Base-by-base conservation (phyloP, 2,888 invertebrate species). In the Sericinus montela region DNA sequence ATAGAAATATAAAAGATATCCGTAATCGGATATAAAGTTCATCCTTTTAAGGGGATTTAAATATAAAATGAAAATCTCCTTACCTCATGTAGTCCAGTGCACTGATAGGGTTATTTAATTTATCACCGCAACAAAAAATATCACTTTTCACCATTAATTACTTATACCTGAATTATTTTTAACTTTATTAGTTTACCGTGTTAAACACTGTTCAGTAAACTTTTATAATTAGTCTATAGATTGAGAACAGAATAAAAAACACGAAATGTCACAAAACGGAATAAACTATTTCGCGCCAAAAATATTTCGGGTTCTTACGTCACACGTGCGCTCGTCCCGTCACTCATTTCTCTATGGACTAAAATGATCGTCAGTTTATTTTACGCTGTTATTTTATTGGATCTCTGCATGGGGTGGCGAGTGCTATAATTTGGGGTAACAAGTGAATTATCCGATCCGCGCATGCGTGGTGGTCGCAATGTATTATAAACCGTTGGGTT, bases 401-500 rank as follows among this genome's bases (percentile, higher is more conserved):
- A 71, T 69, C 80, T 79, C 75, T 66, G 87, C 85, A 84, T 87
- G 87, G 86, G 87, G 87, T 65, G 61, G 87, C 63, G 60, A 68
- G 64, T 61, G 55, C 71, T 75, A 70, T 83, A 82, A 85, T 84
- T 86, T 81, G 65, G 81, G 78, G 76, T 77, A 78, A 75, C 81
- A 80, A 84, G 84, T 82, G 70, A 69, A 85, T 81, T 87, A 82
- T 72, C 65, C 59, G 68, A 76, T 70, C 73, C 77, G 81, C 84
- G 86, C 87, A 87, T 85, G 87, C 87, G 86, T 81, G 84, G 83
- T 84, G 83, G 81, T 78, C 84, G 73, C 73, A 67, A 54, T 53
- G 58, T 41, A 68, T 66, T 70, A 73, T 75, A 76, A 79, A 82
- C 80, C 77, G 70, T 64, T 58, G 63, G 59, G 32, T 35, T 19